phyloP scores from a whole-genome alignment of 2,797 vertebrate species.

The Myripristis murdjan region DNA sequence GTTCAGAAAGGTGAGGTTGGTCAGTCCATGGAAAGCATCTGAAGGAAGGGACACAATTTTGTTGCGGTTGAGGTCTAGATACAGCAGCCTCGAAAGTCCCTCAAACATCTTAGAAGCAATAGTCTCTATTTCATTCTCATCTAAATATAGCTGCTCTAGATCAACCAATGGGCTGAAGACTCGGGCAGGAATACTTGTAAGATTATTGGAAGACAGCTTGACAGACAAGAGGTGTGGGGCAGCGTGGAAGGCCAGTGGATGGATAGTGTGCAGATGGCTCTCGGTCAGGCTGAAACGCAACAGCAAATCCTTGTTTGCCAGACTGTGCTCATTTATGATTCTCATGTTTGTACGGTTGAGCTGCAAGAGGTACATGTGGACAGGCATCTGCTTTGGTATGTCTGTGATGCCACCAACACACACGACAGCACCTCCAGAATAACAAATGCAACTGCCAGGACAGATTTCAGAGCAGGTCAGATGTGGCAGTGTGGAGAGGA shows the following conservation, averaged over 20 bases:
- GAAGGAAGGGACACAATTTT: conserved; percentile 75
- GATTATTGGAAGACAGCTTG: conserved; percentile 83
- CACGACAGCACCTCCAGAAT: accelerated
- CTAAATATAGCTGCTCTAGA: conserved; percentile 86
- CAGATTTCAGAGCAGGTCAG: conserved; percentile 49
- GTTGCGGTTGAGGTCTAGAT: conserved; percentile 87
- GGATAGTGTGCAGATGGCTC: conserved; percentile 84
- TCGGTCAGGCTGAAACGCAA: conserved; percentile 83
- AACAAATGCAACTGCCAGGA: conserved; percentile 67
- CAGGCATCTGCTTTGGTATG: conserved; percentile 66
- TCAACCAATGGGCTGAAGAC: conserved; percentile 81
- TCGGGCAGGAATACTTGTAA: conserved; percentile 79
- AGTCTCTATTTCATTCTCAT: conserved; percentile 82
- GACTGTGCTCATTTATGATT: conserved; percentile 77
- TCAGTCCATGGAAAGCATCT: conserved; percentile 80
- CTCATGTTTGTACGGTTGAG: conserved; percentile 72
- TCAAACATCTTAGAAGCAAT: conserved; percentile 81
- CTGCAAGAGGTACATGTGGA: conserved; percentile 65
- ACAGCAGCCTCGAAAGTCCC: conserved; percentile 74
- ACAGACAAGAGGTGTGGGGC: conserved; percentile 85
- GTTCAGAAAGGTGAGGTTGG: conserved; percentile 84
- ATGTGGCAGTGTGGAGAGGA: conserved; percentile 51
- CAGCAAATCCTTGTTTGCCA: conserved; percentile 79
- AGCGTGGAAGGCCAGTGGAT: conserved; percentile 84
- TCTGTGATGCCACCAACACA: conserved; percentile 74